Base-by-base conservation (phyloP, 2,113 vertebrate genomes). In the Syrmaticus mikado region DNA sequence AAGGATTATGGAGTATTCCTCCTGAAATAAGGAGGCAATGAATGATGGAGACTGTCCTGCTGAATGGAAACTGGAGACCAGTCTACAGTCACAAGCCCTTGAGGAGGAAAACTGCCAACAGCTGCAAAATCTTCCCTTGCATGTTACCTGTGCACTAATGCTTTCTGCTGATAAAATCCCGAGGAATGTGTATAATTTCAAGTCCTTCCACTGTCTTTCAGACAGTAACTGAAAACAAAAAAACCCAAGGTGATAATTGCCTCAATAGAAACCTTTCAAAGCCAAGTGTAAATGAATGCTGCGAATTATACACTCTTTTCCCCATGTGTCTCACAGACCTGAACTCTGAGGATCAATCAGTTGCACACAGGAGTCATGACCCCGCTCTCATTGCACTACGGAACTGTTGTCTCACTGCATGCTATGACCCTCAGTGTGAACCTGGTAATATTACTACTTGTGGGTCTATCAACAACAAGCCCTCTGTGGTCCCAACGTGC, bases 391-490 rank as follows among this genome's bases (percentile, higher is more conserved):
- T 66, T 94, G 82, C 92, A 92, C 82, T 88, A 78, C 83, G 89
- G 91, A 96, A 90, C 76, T 83, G 90, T 83, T 88, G 83, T 97
- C 89, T 95, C 86, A 80, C 89, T 90, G 70, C 57, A 73, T 61
- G 82, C 76, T 87, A 22, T 87, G 94, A 95, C 93, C 93, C 40
- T 79, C 55, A 22, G 57, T 87, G 82, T 95, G 86, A 96, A 95
- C 91, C 72, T 94, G 71, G 38, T 92, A 91, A 90, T 91, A 58
- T 96, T 95, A 87, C 65, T 93, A 90, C 95, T 85, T 80, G 90
- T 48, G 76, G 86, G 87, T 94, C 81, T 89, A 85, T 85, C 94
- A 94, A 57, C 88, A 74, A 45, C 48, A 94, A 97, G 87, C 68
- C 72, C 73, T 75, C 72, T 91, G 88, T 80, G 73, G 94, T 93